Conservation (phyloP, 2,113 vertebrate genomes). For the Nycticorax nycticorax region DNA sequence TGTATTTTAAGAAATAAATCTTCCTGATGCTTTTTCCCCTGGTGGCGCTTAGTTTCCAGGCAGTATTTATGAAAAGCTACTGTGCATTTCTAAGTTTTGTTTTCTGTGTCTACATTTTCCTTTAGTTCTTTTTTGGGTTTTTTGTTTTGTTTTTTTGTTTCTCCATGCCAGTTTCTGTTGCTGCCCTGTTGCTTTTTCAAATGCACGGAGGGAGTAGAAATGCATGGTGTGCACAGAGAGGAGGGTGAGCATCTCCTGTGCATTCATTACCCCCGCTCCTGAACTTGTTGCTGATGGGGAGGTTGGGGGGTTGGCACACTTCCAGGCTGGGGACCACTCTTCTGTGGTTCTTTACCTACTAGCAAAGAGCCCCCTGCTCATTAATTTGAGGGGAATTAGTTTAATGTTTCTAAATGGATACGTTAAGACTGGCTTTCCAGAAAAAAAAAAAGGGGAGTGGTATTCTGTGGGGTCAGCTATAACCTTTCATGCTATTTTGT, state of each 20-base stretch:
- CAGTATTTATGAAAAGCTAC: constrained; percentile 14
- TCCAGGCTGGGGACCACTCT: not conserved
- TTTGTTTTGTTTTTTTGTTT: not conserved
- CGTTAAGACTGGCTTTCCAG: not conserved
- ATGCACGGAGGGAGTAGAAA: not conserved
- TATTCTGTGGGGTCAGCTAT: not conserved
- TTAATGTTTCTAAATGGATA: not conserved
- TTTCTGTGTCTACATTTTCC: not conserved
- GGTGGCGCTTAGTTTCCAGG: not conserved
- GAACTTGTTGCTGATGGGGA: not conserved
- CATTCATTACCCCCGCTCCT: accelerated
- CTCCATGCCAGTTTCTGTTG: not conserved
- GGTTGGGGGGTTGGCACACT: not conserved
- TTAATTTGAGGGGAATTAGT: not conserved
- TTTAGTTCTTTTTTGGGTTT: not conserved
- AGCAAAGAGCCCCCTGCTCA: not conserved
- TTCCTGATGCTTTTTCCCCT: not conserved
- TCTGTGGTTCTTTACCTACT: not conserved
- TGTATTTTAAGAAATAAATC: constrained; percentile 37
- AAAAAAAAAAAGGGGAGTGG: not conserved
- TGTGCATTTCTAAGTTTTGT: not conserved
- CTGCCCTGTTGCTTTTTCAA: not conserved
- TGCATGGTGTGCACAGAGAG: not conserved
- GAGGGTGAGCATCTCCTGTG: not conserved
- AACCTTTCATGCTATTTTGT: not conserved